Evolutionary conservation across 2,888 invertebrate species (phyloP), one percentile per base, ranked within the genome.

Genomic region (Abrostola triplasia): DNA sequence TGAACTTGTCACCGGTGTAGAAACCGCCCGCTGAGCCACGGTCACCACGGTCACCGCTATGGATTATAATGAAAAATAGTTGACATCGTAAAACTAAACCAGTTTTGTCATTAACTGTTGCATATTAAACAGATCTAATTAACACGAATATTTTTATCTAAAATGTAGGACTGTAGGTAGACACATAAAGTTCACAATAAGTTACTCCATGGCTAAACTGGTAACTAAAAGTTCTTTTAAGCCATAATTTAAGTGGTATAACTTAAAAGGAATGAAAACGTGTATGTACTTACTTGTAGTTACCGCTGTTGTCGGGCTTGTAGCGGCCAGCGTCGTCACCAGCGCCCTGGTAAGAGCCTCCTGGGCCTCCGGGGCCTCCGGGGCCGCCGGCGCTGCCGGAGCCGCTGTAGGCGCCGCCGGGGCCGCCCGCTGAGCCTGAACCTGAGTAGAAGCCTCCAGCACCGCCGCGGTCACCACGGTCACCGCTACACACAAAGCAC

Each of bases 391-490:
- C 73, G 2, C 37, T 73, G 37, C 77, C 73, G 5, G 79, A 79
- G 10, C 86, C 86, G 0, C 68, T 51, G 69, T 84, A 83, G 42
- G 76, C 73, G 5, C 87, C 87, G 0, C 87, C 84, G 8, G 85
- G 79, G 35, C 83, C 86, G 0, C 85, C 86, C 0, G 78, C 80
- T 8, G 80, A 78, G 48, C 86, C 78, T 4, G 85, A 84, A n/a
- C 89, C 89, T 0, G 81, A 63, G 85, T 92, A 92, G 82, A 88
- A 90, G 8, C 93, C 93, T 9, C 92, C 91, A 12, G 88, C 88
- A 48, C 76, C 84, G n/a, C 92, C 92, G 13, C 91, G 88, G 83
- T 91, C 91, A 7, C 92, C 92, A 40, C 92, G 89, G 73, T 92
- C 92, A 59, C 92, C 92, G 63, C 92, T 92, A 67, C 37, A 72